Evolutionary conservation across 2,113 vertebrate genomes (phyloP).

Genomic region (Chaenocephalus aceratus): DNA sequence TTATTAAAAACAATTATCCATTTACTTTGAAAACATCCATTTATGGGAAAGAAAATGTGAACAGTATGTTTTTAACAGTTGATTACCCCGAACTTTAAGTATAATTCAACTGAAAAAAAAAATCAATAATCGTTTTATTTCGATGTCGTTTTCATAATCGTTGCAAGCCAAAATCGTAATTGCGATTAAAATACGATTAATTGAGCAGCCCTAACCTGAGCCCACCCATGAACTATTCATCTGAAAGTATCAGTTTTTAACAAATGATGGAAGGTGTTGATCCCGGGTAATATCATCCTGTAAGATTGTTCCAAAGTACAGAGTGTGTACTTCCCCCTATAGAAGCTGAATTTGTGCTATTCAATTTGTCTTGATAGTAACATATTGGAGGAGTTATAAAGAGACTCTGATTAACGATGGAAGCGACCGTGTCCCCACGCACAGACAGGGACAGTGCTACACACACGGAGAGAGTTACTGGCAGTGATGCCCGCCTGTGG

Average conservation of each 20-base stretch:
- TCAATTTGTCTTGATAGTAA: background rate
- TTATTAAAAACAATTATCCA: too few species aligned
- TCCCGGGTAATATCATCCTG: background rate
- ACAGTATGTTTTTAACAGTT: too few species aligned
- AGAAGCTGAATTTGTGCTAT: background rate
- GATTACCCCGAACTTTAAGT: too few species aligned
- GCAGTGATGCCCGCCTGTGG: constrained; percentile 46
- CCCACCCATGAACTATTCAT: constrained; percentile 44
- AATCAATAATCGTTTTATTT: too few species aligned
- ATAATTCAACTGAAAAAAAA: too few species aligned
- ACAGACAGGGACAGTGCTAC: background rate
- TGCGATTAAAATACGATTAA: too few species aligned
- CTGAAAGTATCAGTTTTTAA: background rate
- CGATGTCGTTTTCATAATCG: too few species aligned
- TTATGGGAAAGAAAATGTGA: too few species aligned
- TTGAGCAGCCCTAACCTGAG: background rate
- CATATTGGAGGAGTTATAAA: background rate
- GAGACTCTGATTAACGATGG: background rate
- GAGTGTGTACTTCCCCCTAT: background rate
- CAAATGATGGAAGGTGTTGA: background rate
- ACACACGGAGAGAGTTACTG: constrained; percentile 25
- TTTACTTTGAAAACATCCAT: too few species aligned
- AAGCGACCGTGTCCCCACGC: background rate
- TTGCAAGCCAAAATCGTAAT: too few species aligned
- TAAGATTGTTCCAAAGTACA: background rate